Percentiles rank a stretch among this genome's conserved stretches.
Conservation (phyloP, 2,797 vertebrate species). For the Corythornis leucogaster region DNA sequence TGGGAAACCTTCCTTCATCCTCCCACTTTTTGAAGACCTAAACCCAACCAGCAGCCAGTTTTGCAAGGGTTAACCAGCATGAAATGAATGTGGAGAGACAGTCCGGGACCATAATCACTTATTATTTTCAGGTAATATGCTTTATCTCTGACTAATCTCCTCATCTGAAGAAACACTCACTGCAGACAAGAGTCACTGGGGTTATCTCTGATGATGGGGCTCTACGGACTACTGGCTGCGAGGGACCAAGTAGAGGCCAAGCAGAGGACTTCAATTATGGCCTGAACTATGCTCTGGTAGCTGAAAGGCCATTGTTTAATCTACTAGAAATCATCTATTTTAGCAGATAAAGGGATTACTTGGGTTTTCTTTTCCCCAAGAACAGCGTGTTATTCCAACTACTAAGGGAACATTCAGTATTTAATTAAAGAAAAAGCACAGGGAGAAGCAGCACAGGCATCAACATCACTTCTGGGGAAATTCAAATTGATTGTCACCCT, state of each 20-base stretch:
- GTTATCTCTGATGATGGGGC: conserved; percentile 70
- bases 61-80: conserved; percentile 61
- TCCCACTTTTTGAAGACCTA: background rate
- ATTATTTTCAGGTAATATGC: conserved; percentile 71
- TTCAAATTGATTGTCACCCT: conserved; percentile 61
- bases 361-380: conserved; percentile 41
- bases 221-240: conserved; percentile 49
- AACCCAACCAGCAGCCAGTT: conserved; percentile 24
- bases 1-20: background rate
- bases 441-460: conserved; percentile 54
- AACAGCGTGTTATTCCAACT: conserved; percentile 67
- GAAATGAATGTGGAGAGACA: conserved; percentile 67
- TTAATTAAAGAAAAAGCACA: conserved; percentile 69
- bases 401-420: conserved; percentile 40
- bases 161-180: conserved; percentile 60
- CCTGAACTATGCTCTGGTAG: conserved; percentile 69
- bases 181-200: conserved; percentile 62
- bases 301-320: conserved; percentile 71
- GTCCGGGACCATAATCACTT: conserved; percentile 49
- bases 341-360: conserved; percentile 74
- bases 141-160: conserved; percentile 68
- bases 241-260: conserved; percentile 43
- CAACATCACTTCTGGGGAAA: conserved; percentile 68
- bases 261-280: conserved; percentile 68
- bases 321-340: conserved; percentile 74